Evolutionary conservation across 2,113 vertebrate species (phyloP), one percentile per base, ranked within the genome.

Genomic region (Hippocampus comes): DNA sequence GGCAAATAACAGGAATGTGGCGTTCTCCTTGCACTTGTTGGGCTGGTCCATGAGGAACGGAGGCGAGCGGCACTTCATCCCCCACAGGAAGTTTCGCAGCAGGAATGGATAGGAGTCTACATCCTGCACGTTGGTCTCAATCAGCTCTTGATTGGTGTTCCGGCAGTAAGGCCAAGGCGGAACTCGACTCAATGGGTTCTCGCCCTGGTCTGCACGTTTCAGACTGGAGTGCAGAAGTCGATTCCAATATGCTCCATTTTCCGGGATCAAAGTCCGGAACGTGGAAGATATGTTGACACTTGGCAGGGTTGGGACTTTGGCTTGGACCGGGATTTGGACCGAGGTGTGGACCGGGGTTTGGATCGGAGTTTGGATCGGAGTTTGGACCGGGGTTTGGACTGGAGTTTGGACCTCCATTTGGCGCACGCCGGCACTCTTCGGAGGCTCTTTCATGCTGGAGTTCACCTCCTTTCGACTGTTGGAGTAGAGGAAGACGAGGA

Each of bases 181-280:
- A 0, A 27, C 3, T 0, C 0, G 38, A 5, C 9, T 41, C 21
- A 30, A 7, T 7, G 30, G 11, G 2, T 61, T 65, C 15, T 25
- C 18, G 1, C 42, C 6, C 0, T 21, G 38, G 0, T 86, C 77
- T 20, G 82, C 46, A 2, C 65, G 68, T 20, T 3, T 46, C 11
- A 93, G 46, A 3, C 59, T 17, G 0, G 48, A 71, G 67, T 90
- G 74, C 34, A 92, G 67, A 65, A 89, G 74, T 0, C 89, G 84
- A 82, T 93, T 94, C 93, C 92, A 94, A 79, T 86, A 93, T 0
- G 89, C 88, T 9, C 2, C 18, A 2, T 85, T 91, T 17, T 86
- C 67, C 23, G 89, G 84, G 55, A 93, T 63, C 8, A 15, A n/a
- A 17, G 78, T 9, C 48, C 10, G 76, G 56, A 92, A 68, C 43